Conservation (phyloP, 2,797 vertebrate genomes). For the Mormyrops attenuatus region DNA sequence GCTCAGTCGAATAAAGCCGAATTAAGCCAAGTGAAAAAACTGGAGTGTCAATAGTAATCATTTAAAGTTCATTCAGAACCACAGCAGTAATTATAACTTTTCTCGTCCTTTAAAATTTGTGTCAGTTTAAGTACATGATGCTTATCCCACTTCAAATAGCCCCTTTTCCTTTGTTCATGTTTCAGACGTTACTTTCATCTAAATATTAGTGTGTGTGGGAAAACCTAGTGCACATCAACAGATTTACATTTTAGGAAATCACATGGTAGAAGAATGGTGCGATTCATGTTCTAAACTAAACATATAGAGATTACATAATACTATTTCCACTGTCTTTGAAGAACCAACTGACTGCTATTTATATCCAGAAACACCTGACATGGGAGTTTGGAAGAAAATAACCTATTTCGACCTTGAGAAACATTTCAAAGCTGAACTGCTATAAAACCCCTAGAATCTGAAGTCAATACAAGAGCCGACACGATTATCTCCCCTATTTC, state of each 20-base stretch:
- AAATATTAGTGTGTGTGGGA: neutral
- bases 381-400: slow-evolving; percentile 2
- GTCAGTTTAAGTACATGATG: neutral
- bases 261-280: neutral
- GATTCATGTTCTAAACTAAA: neutral
- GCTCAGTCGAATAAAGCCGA: slow-evolving; percentile 1
- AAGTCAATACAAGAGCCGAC: slow-evolving; percentile 23
- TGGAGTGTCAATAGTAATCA: neutral
- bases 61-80: neutral
- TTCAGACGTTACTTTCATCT: neutral
- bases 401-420: slow-evolving; percentile 26
- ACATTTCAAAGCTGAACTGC: slow-evolving; percentile 20
- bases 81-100: neutral
- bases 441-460: slow-evolving; percentile 12
- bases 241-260: neutral
- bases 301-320: neutral
- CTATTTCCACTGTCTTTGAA: neutral
- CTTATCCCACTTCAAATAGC: neutral
- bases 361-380: slow-evolving; percentile 1
- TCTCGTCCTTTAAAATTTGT: neutral
- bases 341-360: neutral
- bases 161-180: neutral
- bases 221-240: neutral
- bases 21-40: neutral
- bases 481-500: slow-evolving; percentile 17